Base-by-base conservation (phyloP, 2,888 invertebrate genomes). In the Allophyes oxyacanthae region DNA sequence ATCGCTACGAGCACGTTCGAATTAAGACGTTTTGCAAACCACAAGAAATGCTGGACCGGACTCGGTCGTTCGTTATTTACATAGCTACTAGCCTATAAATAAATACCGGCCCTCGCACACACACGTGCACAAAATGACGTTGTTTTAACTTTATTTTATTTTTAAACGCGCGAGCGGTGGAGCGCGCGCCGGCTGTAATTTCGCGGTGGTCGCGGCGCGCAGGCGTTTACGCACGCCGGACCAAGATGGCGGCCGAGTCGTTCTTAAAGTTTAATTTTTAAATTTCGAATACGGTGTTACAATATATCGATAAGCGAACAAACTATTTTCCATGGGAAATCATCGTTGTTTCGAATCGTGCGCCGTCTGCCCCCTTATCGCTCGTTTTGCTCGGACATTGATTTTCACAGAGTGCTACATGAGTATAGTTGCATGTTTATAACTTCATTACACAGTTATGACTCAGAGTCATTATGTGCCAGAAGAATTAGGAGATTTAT, bases 71-170 rank as follows among this genome's bases (percentile, higher is more conserved):
- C 85, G 87, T 85, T 88, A 91, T 92, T 91, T 90, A 94, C 92
- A 92, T 92, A 91, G 92, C 92, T 91, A 91, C 90, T 91, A 90
- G 90, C 88, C 93, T 94, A 94, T 93, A 93, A 94, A 94, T 93
- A 93, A 93, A 92, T 93, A 92, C 89, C 82, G 88, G 88, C 86
- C 81, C 85, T 82, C 90, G 86, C 93, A 84, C 94, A 86, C 93
- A 93, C 92, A 92, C 90, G 89, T 89, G 88, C 88, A 88, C 86
- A 90, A 89, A 87, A 88, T 92, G 91, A 91, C 92, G 94, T 89
- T 91, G 92, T 92, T 91, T 92, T 91, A 91, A 90, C 88, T 93
- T 92, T 93, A 93, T 92, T 93, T 93, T 94, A 93, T 94, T 94
- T 94, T 93, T 93, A 92, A 91, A 89, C 92, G 83, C 84, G 87